Evolutionary conservation across 2,888 invertebrate species (phyloP).

Genomic region (Cecidostiba fungosa): DNA sequence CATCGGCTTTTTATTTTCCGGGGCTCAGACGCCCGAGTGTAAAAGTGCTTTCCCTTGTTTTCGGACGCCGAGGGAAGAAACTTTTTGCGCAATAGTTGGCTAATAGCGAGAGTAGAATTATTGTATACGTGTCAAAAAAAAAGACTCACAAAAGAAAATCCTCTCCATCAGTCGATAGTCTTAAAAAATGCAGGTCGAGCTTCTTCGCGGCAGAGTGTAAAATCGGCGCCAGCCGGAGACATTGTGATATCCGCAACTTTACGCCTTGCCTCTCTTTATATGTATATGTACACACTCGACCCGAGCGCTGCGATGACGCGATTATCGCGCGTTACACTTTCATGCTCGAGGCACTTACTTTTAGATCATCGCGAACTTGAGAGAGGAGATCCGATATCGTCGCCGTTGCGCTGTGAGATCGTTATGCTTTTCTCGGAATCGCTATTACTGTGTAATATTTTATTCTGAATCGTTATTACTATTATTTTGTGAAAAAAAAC

Average conservation of each 20-base stretch:
- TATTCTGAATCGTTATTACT: no score
- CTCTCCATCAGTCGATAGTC: not conserved
- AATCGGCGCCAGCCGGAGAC: no score
- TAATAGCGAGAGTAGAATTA: no score
- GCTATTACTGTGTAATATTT: no score
- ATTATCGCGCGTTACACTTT: not conserved
- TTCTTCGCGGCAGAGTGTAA: no score
- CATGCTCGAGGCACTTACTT: not conserved
- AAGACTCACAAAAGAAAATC: not conserved
- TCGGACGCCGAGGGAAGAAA: slow-evolving; percentile 8
- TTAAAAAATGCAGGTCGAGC: not conserved
- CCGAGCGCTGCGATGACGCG: not conserved
- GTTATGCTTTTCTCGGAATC: no score
- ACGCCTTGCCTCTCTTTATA: not conserved
- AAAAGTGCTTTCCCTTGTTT: slow-evolving; percentile 60
- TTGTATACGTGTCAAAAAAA: not conserved
- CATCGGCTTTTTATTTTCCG: slow-evolving; percentile 1
- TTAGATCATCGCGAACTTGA: not conserved
- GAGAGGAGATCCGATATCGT: no score
- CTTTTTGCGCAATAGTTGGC: not conserved
- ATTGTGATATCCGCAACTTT: no score
- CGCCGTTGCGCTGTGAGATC: no score
- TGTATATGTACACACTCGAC: not conserved
- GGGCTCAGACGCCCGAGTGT: not conserved
- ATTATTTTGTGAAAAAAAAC: no score